Evolutionary conservation across 1,140 invertebrate species (phyloP), one percentile per base, ranked within the genome.

Genomic region (Amyelois transitella): DNA sequence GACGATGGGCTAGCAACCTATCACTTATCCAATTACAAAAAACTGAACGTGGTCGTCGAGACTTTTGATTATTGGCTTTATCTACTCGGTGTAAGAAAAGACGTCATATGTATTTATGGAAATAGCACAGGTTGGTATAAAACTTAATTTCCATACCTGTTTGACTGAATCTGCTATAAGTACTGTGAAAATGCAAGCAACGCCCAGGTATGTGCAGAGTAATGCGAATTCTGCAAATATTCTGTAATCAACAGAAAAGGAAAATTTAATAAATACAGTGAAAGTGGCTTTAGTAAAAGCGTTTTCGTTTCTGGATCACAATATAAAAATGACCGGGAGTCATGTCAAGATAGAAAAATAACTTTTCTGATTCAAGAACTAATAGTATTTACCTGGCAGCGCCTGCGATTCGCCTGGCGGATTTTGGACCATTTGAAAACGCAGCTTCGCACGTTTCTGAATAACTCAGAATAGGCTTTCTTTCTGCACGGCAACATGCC

Each of bases 381-480:
- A 10, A 32, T 14, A 38, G 12, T 14, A 14, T 6, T 14, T 14
- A 92, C 91, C 86, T 88, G 45, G 92, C 92, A 64, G 90, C 87
- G 51, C 75, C 86, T 1, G 93, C 89, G 64, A 91, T 92, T 7
- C 69, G 82, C 49, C 91, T 81, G 2, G 94, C 25, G 1, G 61
- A 61, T 70, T 90, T 90, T 0, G 94, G 95, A 6, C 95, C 95
- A 64, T 91, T 89, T 59, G 90, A 84, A 69, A 96, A 94, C 0
- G 94, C 93, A 38, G 91, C 90, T 72, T 92, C 90, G 3, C 94
- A 94, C 0, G 95, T 96, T 65, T 96, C 93, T 1, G 94, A 91
- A 75, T 95, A 96, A 51, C 91, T 91, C 60, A 96, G 79, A 18
- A 90, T 84, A 5, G 94, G 91, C 53, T 92, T 91, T 75, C 91